Conservation (phyloP, 2,113 vertebrate genomes). For the Hippocampus mohnikei region DNA sequence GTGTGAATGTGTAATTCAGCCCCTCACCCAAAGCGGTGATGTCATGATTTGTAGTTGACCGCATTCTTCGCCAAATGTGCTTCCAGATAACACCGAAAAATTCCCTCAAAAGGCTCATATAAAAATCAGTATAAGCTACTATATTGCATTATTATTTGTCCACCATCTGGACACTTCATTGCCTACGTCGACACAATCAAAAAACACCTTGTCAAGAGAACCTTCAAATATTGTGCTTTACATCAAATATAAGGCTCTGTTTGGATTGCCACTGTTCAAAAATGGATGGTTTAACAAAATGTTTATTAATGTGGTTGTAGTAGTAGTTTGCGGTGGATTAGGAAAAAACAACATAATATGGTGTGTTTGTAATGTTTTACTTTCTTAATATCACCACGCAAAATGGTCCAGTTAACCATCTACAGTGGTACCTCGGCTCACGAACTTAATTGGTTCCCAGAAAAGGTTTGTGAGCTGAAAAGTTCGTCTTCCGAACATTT, state of each 20-base stretch:
- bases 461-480: too few relatives aligned
- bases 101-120: not conserved
- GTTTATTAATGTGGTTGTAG: not conserved
- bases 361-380: not conserved
- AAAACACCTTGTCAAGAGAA: not conserved
- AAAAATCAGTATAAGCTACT: not conserved
- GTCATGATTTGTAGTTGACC: conserved; percentile 21
- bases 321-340: not conserved
- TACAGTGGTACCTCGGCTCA: too few relatives aligned
- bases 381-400: not conserved
- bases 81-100: not conserved
- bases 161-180: not conserved
- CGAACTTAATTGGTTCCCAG: too few relatives aligned
- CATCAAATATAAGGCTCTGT: too few relatives aligned
- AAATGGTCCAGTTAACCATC: not conserved
- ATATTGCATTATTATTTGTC: not conserved
- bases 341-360: not conserved
- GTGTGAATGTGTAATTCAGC: conserved; percentile 18
- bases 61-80: not conserved
- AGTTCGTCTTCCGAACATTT: too few relatives aligned
- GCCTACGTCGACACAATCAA: not conserved
- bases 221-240: not conserved
- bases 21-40: conserved; percentile 28
- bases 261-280: too few relatives aligned
- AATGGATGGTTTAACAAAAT: not conserved